Percentiles rank a stretch among this genome's conserved stretches.
Evolutionary conservation across 2,797 vertebrate species (phyloP).

Genomic region (Gymnocypris eckloni): DNA sequence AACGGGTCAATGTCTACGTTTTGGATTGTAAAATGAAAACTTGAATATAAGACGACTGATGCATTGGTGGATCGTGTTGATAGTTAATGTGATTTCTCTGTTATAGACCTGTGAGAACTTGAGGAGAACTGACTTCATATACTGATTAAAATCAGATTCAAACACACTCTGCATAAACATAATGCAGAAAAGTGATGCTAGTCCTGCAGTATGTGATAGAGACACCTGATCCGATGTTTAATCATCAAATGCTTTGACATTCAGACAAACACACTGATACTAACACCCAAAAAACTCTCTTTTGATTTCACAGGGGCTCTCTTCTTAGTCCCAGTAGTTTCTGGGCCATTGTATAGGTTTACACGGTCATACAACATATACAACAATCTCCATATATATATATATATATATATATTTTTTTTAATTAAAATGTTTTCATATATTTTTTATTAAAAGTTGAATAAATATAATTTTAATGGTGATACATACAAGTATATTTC

Average conservation of each 20-base stretch:
- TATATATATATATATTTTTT: background rate
- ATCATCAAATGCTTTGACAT: conserved; percentile 7
- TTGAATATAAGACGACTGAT: background rate
- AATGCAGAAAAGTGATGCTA: background rate
- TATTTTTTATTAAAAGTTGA: background rate
- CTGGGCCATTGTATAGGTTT: background rate
- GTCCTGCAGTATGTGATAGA: background rate
- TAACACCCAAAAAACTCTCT: too few relatives aligned
- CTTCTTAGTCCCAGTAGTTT: background rate
- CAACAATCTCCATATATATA: background rate
- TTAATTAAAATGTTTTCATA: background rate
- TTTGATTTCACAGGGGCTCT: background rate
- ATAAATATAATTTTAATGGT: background rate
- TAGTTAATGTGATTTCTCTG: background rate
- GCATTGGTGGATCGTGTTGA: background rate
- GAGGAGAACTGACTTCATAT: background rate
- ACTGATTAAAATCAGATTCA: background rate
- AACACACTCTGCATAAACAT: background rate
- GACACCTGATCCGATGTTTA: background rate
- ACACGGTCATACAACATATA: background rate
- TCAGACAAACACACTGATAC: background rate
- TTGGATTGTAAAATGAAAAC: background rate
- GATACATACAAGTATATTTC: background rate
- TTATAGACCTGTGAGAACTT: background rate
- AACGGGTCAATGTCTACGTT: background rate